A percentile compares a stretch with the other conserved stretches of the same genome.
phyloP scores from a whole-genome alignment of 2,888 invertebrate genomes.

The Phymatocera aterrima region DNA sequence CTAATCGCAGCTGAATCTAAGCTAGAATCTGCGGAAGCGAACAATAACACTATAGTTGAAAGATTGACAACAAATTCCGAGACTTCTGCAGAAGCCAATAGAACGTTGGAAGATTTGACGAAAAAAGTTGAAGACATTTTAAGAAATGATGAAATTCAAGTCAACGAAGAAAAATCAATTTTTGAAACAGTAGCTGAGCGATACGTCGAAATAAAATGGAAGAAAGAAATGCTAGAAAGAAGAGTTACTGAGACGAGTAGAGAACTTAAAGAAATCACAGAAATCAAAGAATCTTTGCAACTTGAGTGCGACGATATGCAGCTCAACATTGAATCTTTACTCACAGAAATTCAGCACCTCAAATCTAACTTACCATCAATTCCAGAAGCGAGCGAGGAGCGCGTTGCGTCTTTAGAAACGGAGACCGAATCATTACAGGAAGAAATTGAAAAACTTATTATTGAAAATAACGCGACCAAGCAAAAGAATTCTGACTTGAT shows the following conservation, averaged over 20 bases:
- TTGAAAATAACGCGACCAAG: slow-evolving; percentile 62
- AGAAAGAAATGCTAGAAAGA: slow-evolving; percentile 71
- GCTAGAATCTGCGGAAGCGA: slow-evolving; percentile 55
- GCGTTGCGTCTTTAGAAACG: slow-evolving; percentile 66
- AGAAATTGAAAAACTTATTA: slow-evolving; percentile 74
- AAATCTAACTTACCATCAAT: slow-evolving; percentile 69
- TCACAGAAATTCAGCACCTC: slow-evolving; percentile 65
- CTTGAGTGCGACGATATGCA: slow-evolving; percentile 70
- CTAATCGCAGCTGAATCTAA: slow-evolving; percentile 56
- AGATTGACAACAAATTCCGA: slow-evolving; percentile 41
- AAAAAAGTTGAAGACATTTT: slow-evolving; percentile 70
- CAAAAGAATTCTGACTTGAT: slow-evolving; percentile 61
- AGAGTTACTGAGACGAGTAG: slow-evolving; percentile 68
- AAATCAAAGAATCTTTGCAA: slow-evolving; percentile 66
- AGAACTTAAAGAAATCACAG: slow-evolving; percentile 64
- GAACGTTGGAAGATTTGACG: slow-evolving; percentile 61
- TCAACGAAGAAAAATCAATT: slow-evolving; percentile 66
- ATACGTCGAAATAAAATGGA: slow-evolving; percentile 68
- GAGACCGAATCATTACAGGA: slow-evolving; percentile 72
- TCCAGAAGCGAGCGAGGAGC: slow-evolving; percentile 70
- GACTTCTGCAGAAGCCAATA: slow-evolving; percentile 5
- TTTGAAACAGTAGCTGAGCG: slow-evolving; percentile 63
- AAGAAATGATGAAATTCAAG: slow-evolving; percentile 71
- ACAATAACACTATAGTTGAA: slow-evolving; percentile 45
- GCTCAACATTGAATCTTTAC: slow-evolving; percentile 68